phyloP scores from a whole-genome alignment of 2,797 vertebrate species.

The Schizothorax lantsangensis region DNA sequence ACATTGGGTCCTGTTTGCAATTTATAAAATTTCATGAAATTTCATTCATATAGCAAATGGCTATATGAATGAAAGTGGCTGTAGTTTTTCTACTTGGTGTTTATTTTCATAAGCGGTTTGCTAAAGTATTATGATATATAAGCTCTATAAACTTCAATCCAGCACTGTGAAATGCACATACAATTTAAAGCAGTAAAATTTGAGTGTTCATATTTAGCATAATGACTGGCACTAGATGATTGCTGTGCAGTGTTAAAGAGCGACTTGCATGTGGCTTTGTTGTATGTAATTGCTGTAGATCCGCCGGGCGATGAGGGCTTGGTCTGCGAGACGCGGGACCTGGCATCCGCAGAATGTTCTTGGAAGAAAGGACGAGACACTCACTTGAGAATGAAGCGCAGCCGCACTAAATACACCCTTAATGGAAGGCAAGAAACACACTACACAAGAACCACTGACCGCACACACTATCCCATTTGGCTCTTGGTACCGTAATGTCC shows the following conservation, averaged over 20 bases:
- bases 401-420: constrained; percentile 68
- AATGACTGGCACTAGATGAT: background rate
- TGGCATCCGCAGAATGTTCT: constrained; percentile 72
- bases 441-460: constrained; percentile 45
- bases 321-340: constrained; percentile 76
- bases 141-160: background rate
- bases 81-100: background rate
- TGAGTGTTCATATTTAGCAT: constrained; percentile 6
- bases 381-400: constrained; percentile 50
- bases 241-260: constrained; percentile 26
- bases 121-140: background rate
- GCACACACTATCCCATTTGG: background rate
- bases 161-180: background rate
- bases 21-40: too few species aligned
- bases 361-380: constrained; percentile 72
- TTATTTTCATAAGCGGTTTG: background rate
- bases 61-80: background rate
- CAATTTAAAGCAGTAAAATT: background rate
- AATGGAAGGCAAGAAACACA: constrained; percentile 71
- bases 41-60: too few species aligned
- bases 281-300: constrained; percentile 66
- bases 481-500: background rate
- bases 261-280: constrained; percentile 24
- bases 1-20: too few species aligned
- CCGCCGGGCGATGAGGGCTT: constrained; percentile 73